Base-by-base conservation (phyloP, 1,140 invertebrate genomes). In the Plodia interpunctella region DNA sequence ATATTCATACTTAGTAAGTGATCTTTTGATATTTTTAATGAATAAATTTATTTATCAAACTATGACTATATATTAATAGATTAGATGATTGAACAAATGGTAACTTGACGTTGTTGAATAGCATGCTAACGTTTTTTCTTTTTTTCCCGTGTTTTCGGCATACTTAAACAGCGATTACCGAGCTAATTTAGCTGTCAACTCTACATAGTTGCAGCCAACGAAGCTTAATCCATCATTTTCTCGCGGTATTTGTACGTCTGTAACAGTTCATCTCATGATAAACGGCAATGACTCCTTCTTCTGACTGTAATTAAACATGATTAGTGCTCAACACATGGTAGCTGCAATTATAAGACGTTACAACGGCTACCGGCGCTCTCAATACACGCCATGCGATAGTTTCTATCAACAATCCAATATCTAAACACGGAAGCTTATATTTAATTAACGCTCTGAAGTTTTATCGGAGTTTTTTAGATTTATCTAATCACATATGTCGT, bases 181-280 rank as follows among this genome's bases (percentile, higher is more conserved):
- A 35, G 20, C 18, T 20, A 20, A 51, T 20, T 51, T 10, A 51
- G 20, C 18, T 51, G 49, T 51, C 20, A 51, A 51, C 49, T 20
- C 18, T 51, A 51, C 49, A 49, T 51, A 20, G 18, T 53, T 53
- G 51, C 51, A 68, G 69, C 49, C 69, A 70, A 57, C 66, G 65
- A 13, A 59, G 57, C 62, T 64, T 60, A 68, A 79, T 76, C 69
- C 65, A 73, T 73, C 67, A 74, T 76, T 74, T 76, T 76, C 72
- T 73, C 70, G 68, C 65, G 60, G 57, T 60, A 61, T 80, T 83
- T 83, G 67, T 79, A 78, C 68, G 70, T 80, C 69, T 81, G 83
- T 80, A 88, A 87, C 85, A 83, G 83, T 87, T 88, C 78, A 83
- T 88, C 80, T 85, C 85, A 87, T 88, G 85, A 88, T 83, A 79